Base-by-base conservation (phyloP, 2,797 vertebrate species). In the Hydrocynus forskahlii region DNA sequence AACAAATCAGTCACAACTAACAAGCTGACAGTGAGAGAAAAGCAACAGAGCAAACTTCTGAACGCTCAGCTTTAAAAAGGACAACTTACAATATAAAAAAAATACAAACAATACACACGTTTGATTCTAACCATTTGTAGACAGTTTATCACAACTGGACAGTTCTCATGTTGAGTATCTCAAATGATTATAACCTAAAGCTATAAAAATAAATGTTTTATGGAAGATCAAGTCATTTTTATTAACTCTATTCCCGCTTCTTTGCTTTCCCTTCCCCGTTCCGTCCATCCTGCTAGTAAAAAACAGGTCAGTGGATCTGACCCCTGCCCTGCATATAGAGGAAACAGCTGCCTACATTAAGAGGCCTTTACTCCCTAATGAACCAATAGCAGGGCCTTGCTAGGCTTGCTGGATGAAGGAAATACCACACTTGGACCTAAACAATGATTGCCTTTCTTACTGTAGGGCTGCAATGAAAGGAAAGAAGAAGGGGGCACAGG, bases 381-480 rank as follows among this genome's bases (percentile, higher is more conserved):
- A 84, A 84, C 76, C 67, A 77, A 84, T 60, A 71, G 72, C 75
- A 70, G 60, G 9, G 35, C 40, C 50, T 60, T 43, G 75, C 73
- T 57, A 81, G 57, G 60, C 19, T 12, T 54, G 48, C n/a, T 17
- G 75, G 75, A 73, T 85, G 71, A 83, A 84, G 83, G 79, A 88
- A 88, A 85, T 88, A 76, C 83, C 84, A 79, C 45, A 19, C 40
- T 77, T 29, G 0, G 69, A 57, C 60, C 78, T 73, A 75, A 82
- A 85, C 84, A 87, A 85, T 85, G 82, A 81, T 75, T 43, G 70
- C 75, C 84, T 83, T 85, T 87, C 79, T 85, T 78, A 85, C 84
- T 80, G 77, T 82, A 80, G 52, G 55, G n/a, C 54, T 6, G 43
- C 38, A 54, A 70, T 62, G 54, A 74, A 69, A 21, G 79, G 57